phyloP scores from a whole-genome alignment of 2,797 vertebrate species.

The Gouania willdenowi region DNA sequence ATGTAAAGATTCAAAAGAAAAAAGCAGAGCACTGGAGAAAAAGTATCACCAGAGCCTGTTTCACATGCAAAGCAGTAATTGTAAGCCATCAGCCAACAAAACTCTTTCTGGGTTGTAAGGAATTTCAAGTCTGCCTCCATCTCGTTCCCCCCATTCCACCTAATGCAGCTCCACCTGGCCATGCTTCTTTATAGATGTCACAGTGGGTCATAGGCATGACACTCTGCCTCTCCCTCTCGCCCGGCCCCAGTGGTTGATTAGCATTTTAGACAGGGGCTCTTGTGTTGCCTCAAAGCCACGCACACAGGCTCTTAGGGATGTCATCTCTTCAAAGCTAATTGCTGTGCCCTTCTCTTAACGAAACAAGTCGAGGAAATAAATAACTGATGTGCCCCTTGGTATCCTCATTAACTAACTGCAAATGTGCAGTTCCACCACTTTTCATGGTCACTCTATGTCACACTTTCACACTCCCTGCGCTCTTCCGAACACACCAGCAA shows the following conservation, averaged over 20 bases:
- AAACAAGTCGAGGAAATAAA: slow-evolving; percentile 78
- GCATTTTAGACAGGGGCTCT: slow-evolving; percentile 65
- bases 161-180: slow-evolving; percentile 49
- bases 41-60: slow-evolving; percentile 14
- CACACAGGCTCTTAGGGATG: slow-evolving; percentile 60
- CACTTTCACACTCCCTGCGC: slow-evolving; percentile 30
- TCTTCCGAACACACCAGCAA: no score
- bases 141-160: slow-evolving; percentile 16
- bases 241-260: slow-evolving; percentile 61
- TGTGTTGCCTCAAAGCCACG: slow-evolving; percentile 39
- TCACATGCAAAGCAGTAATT: slow-evolving; percentile 32
- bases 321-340: slow-evolving; percentile 78
- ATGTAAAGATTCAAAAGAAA: slow-evolving; percentile 5
- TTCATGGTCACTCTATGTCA: slow-evolving; percentile 12
- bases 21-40: not conserved
- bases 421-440: slow-evolving; percentile 54
- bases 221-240: slow-evolving; percentile 2
- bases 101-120: slow-evolving; percentile 14
- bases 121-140: slow-evolving; percentile 18
- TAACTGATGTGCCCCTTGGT: slow-evolving; percentile 74
- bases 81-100: slow-evolving; percentile 17
- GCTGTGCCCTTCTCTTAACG: slow-evolving; percentile 75
- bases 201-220: slow-evolving; percentile 21
- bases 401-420: slow-evolving; percentile 72
- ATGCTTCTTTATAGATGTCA: slow-evolving; percentile 30